Conservation (phyloP, 2,797 vertebrate genomes). For the Megaceryle alcyon region DNA sequence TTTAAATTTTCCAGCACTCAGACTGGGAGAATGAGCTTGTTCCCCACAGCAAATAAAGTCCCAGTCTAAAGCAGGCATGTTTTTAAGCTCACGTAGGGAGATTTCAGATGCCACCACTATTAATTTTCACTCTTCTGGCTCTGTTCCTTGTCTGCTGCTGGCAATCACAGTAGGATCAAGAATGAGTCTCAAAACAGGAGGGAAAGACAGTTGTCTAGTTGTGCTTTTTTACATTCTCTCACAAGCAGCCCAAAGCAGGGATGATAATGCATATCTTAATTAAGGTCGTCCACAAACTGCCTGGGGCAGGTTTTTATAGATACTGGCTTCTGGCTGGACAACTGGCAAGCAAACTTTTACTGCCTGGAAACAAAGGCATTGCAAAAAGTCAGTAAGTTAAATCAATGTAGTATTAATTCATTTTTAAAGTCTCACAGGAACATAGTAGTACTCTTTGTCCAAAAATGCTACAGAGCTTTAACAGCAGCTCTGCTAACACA, state of each 20-base stretch:
- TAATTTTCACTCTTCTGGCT: slow-evolving; percentile 67
- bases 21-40: background rate
- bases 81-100: slow-evolving; percentile 22
- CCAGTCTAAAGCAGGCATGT: background rate
- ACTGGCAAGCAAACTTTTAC: slow-evolving; percentile 46
- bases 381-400: slow-evolving; percentile 48
- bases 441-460: background rate
- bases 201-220: slow-evolving; percentile 50
- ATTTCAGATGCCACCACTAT: slow-evolving; percentile 42
- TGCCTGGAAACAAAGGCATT: slow-evolving; percentile 60
- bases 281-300: slow-evolving; percentile 37
- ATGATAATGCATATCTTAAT: slow-evolving; percentile 54
- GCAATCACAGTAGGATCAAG: slow-evolving; percentile 61
- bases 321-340: slow-evolving; percentile 53
- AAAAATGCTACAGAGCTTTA: slow-evolving; percentile 49
- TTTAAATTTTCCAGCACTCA: slow-evolving; percentile 2
- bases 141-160: slow-evolving; percentile 54
- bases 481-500: background rate
- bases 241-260: slow-evolving; percentile 25
- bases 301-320: slow-evolving; percentile 36
- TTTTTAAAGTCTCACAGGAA: slow-evolving; percentile 48
- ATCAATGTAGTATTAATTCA: slow-evolving; percentile 62
- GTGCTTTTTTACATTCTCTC: slow-evolving; percentile 53
- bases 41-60: background rate
- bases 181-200: slow-evolving; percentile 51